Evolutionary conservation across 2,113 vertebrate species (phyloP).

Genomic region (Neotoma lepida): DNA sequence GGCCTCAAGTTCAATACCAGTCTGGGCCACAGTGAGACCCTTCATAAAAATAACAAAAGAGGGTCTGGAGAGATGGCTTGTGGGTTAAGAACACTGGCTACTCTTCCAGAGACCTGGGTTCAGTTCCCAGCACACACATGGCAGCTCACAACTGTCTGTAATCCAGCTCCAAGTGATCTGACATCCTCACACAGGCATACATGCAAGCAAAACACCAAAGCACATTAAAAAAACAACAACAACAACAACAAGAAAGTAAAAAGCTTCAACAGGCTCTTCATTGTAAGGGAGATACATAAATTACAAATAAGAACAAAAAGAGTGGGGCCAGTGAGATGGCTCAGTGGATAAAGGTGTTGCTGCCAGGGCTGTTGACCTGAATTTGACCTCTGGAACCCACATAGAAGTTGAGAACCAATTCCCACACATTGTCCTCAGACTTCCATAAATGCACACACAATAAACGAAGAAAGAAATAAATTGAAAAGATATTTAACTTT

Average conservation of each 20-base stretch:
- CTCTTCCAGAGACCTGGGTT: neutral
- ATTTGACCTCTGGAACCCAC: neutral
- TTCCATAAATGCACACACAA: neutral
- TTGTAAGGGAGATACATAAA: neutral
- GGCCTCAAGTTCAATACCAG: neutral
- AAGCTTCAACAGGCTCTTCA: neutral
- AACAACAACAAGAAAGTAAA: neutral
- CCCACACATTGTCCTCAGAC: neutral
- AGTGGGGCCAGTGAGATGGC: neutral
- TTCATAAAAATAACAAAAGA: neutral
- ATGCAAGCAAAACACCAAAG: neutral
- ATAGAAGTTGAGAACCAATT: neutral
- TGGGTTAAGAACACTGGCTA: neutral
- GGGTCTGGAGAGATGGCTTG: neutral
- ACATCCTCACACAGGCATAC: neutral
- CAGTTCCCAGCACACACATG: neutral
- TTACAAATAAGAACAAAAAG: neutral
- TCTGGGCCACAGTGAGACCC: neutral
- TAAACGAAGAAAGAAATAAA: neutral
- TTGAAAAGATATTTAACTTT: neutral
- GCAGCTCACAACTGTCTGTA: neutral
- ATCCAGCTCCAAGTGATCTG: neutral
- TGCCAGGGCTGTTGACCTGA: neutral
- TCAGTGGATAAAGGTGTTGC: neutral
- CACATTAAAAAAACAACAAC: neutral